phyloP scores from a whole-genome alignment of 92 coral and sea anemone genomes.

The Virgularia gustaviana region DNA sequence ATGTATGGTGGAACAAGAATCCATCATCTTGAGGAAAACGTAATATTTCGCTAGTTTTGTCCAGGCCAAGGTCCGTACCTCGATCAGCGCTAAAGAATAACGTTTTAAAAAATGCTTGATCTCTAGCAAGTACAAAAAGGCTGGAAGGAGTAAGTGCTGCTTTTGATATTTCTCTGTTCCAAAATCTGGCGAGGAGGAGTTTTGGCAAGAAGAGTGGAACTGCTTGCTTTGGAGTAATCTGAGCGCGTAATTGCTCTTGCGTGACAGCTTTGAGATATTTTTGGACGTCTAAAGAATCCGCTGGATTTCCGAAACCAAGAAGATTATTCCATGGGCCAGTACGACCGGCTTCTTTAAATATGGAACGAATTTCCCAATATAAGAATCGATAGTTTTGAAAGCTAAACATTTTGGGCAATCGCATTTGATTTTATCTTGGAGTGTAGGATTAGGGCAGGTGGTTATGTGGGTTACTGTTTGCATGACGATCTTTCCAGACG shows the following conservation, averaged over 20 bases:
- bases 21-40: too few species aligned
- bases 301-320: constrained; percentile 54
- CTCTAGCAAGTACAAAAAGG: constrained; percentile 55
- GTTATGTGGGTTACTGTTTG: constrained; percentile 24
- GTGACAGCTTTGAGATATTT: constrained; percentile 33
- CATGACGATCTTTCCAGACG: constrained; percentile 41
- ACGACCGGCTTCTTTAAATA: constrained; percentile 54
- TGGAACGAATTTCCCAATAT: constrained; percentile 52
- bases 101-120: constrained; percentile 61
- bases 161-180: constrained; percentile 23
- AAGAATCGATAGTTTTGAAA: constrained; percentile 42
- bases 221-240: constrained; percentile 55
- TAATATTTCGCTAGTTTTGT: constrained; percentile 48
- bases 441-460: constrained; percentile 24
- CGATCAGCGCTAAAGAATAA: constrained; percentile 63
- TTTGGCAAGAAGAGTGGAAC: constrained; percentile 50
- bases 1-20: constrained; percentile 55
- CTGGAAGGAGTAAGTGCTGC: constrained; percentile 37
- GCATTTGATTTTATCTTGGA: constrained; percentile 23
- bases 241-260: constrained; percentile 58
- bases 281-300: constrained; percentile 48
- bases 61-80: constrained; percentile 54
- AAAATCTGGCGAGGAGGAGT: constrained; percentile 45
- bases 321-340: constrained; percentile 46
- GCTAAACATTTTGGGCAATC: constrained; percentile 49